These are phyloP conservation scores for Menidia menidia DNA, from an alignment of 2,797 vertebrate species.

Conservation along the genomic window DNA sequence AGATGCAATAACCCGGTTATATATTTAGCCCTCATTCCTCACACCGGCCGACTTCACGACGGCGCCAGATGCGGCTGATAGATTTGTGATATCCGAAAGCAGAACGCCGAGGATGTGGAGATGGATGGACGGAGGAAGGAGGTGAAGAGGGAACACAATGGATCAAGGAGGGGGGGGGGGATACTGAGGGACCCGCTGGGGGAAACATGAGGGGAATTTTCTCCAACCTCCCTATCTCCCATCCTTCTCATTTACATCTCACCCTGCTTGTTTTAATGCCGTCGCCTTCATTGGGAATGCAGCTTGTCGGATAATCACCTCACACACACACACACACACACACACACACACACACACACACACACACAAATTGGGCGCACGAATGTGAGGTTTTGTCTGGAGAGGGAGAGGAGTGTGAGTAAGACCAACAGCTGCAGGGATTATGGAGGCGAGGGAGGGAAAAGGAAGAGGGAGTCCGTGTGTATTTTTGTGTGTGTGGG, in stretches of 20 bases:
- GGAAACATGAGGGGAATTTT: slow-evolving; percentile 48
- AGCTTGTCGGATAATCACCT: slow-evolving; percentile 35
- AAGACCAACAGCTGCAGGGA: slow-evolving; percentile 79
- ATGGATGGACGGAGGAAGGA: slow-evolving; percentile 75
- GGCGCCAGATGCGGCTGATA: slow-evolving; percentile 72
- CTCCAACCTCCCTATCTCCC: slow-evolving; percentile 30
- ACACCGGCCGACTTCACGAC: slow-evolving; percentile 30
- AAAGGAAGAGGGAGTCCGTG: slow-evolving; percentile 39
- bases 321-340: slow-evolving; percentile 14
- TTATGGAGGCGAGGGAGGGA: slow-evolving; percentile 63
- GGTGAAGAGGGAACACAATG: slow-evolving; percentile 74
- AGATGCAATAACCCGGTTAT: slow-evolving; percentile 46
- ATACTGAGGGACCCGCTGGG: slow-evolving; percentile 55
- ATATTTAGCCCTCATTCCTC: slow-evolving; percentile 57
- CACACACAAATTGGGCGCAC: slow-evolving; percentile 2
- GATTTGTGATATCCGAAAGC: slow-evolving; percentile 70
- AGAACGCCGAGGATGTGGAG: slow-evolving; percentile 64
- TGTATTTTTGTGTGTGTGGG: slow-evolving; percentile 4
- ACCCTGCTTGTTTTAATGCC: slow-evolving; percentile 19
- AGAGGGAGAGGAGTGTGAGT: slow-evolving; percentile 63
- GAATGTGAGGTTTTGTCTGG: slow-evolving; percentile 59
- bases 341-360: too few species aligned
- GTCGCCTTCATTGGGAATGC: slow-evolving; percentile 29
- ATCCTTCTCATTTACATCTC: slow-evolving; percentile 59
- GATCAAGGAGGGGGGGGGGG: slow-evolving; percentile 66